Evolutionary conservation across 2,888 invertebrate genomes (phyloP), one percentile per base, ranked within the genome.

Genomic region (Leucophenga montana): DNA sequence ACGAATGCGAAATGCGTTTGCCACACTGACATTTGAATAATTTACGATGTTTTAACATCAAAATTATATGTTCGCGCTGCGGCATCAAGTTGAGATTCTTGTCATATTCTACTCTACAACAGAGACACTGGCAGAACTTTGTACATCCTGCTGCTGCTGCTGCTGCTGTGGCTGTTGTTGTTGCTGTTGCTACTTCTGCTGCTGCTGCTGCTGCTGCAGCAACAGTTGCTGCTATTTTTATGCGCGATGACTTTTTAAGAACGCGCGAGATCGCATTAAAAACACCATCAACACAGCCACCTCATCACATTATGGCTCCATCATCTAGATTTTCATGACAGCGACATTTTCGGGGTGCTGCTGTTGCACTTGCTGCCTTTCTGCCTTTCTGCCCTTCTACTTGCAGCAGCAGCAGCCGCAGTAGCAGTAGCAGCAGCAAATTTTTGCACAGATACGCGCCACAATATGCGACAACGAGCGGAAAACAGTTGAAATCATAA

Each of bases 11-110:
- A 39, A 39, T 39, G 39, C 39, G 75, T 77, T 76, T 75, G 77
- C 78, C 78, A 78, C 82, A 78, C 81, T 73, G 87, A 83, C 86
- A 88, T 86, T 88, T 80, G 77, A 84, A 86, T 87, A 87, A 88
- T 88, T 88, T 87, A 87, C 83, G 88, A 87, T 85, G 83, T 83
- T 87, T 87, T 85, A 87, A 85, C 86, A 83, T 85, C 82, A 84
- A 86, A 85, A 86, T 86, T 86, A 86, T 87, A 81, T 86, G 85
- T 85, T 83, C 70, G 62, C 56, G 84, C 83, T 74, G 31, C 39
- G 31, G 73, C 61, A 27, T 22, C 27, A 64, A 46, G 46, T 64
- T 64, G 48, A 64, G 62, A 64, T 64, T 64, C 62, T 64, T 64
- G 62, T 66, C 66, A 53, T 62, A 66, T 71, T 75, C 68, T 69